These are phyloP conservation scores for Halocaridina rubra DNA, from an alignment of 2,888 invertebrate species.

Conservation along the genomic window DNA sequence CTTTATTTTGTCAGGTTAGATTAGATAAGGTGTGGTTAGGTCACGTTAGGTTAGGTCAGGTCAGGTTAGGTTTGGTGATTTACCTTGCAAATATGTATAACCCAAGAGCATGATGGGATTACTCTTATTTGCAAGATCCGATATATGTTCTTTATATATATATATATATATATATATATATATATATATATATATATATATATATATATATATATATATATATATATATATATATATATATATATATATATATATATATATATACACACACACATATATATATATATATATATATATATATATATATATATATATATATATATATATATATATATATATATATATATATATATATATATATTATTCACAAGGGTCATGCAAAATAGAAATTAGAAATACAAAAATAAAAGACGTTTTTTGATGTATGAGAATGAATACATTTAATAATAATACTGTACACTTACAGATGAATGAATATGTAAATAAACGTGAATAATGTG, in stretches of 20 bases:
- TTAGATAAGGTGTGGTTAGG: too few species aligned
- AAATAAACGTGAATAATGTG: too few species aligned
- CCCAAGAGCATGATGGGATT: too few species aligned
- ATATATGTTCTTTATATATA: too few species aligned
- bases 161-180: neutral
- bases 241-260: neutral
- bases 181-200: constrained; percentile 11
- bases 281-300: neutral
- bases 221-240: constrained; percentile 23
- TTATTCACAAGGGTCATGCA: neutral
- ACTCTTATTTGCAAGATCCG: neutral
- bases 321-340: neutral
- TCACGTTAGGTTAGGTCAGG: too few species aligned
- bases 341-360: neutral
- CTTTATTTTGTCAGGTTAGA: too few species aligned
- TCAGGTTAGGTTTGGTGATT: too few species aligned
- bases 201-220: constrained; percentile 23
- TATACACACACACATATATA: neutral
- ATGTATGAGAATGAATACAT: neutral
- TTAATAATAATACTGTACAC: neutral
- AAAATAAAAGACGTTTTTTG: neutral
- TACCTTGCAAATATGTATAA: too few species aligned
- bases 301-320: neutral
- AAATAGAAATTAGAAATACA: neutral
- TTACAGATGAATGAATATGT: too few species aligned